Base-by-base conservation (phyloP, 2,797 vertebrate genomes). In the Argya squamiceps region DNA sequence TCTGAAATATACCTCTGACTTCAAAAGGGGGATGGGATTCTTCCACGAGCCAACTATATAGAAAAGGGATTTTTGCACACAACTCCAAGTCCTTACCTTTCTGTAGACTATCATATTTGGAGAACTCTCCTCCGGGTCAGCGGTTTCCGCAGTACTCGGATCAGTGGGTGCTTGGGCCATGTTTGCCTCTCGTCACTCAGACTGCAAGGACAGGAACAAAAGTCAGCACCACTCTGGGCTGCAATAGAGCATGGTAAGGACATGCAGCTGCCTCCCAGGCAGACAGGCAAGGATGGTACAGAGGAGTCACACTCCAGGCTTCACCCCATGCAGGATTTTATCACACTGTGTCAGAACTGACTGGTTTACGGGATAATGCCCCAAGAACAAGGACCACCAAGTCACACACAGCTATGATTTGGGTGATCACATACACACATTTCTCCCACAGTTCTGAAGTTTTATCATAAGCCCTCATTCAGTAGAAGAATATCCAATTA, bases 71-170 rank as follows among this genome's bases (percentile, higher is more conserved):
- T 86, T 81, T 50, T 79, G 16, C 2, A 0, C 80, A 43, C 13
- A 37, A 81, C 27, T 44, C 43, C 55, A 69, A 84, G 43, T 21
- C 23, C 91, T 98, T 99, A 99, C 99, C 98, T 99, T 99, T 98
- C 98, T 98, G 98, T 99, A 99, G 98, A 99, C 99, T 18, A 99
- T 99, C 99, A 99, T 99, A 91, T 99, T 99, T 39, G 99, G 99
- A 96, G 99, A 99, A 88, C 98, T 99, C 79, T 99, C 99, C 89
- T 99, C 99, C 21, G 98, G 98, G 88, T 99, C 99, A 12, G 97
- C 69, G 10, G 95, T 92, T 96, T 98, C 98, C 27, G 92, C 96
- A 2, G 97, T 97, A 92, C 95, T 98, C 53, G 98, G 98, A 87
- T 99, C 99, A 94, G 96, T 92, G 29, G 98, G 95, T 15, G 98